phyloP scores from a whole-genome alignment of 2,888 invertebrate genomes.

The Hedychridium roseum region DNA sequence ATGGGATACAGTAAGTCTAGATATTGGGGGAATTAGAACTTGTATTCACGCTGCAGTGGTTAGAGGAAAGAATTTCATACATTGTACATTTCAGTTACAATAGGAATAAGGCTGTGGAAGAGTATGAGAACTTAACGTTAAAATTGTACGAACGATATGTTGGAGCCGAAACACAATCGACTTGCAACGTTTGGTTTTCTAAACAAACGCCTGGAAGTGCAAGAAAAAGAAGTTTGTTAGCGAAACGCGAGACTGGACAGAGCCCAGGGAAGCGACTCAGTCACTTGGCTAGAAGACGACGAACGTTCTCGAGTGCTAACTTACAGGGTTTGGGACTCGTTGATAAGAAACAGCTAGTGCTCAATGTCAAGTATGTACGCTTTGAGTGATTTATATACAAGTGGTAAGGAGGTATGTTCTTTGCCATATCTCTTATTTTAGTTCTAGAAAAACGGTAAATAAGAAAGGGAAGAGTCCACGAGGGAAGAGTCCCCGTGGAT shows the following conservation, averaged over 20 bases:
- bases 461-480: constrained; percentile 66
- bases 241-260: constrained; percentile 67
- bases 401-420: too few species aligned
- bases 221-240: constrained; percentile 69
- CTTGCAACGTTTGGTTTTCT: constrained; percentile 69
- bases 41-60: not conserved
- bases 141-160: constrained; percentile 77
- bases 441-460: constrained; percentile 60
- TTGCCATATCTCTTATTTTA: constrained; percentile 2
- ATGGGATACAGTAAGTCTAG: constrained; percentile 76
- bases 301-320: constrained; percentile 79
- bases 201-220: constrained; percentile 71
- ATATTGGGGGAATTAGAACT: not conserved
- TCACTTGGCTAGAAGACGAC: constrained; percentile 78
- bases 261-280: constrained; percentile 81
- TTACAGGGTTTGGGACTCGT: constrained; percentile 62
- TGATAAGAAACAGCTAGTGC: constrained; percentile 68
- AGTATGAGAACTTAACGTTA: constrained; percentile 72
- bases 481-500: constrained; percentile 69
- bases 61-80: not conserved
- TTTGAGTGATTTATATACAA: constrained; percentile 1
- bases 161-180: constrained; percentile 79
- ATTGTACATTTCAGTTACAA: constrained; percentile 72
- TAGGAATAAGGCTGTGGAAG: constrained; percentile 73
- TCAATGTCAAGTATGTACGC: constrained; percentile 71